Evolutionary conservation across 2,797 vertebrate species (phyloP), one percentile per base, ranked within the genome.

Genomic region (Eidolon dupreanum): DNA sequence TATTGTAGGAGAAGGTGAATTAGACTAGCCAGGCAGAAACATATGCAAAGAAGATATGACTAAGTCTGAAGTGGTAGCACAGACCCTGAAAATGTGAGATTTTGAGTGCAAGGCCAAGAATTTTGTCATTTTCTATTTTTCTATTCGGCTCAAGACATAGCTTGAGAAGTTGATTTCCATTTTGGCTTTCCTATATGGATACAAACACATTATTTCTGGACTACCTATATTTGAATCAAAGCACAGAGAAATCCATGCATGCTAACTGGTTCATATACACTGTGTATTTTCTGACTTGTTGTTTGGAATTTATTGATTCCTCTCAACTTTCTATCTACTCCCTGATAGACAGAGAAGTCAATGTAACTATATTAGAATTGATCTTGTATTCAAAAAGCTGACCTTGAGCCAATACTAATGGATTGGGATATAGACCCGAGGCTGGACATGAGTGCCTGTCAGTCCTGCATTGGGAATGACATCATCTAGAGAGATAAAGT

Each of bases 341-440:
- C 77, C 94, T 97, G 78, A 93, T 95, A 98, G 96, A 98, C 93
- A 87, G 70, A 96, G 96, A 98, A 98, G 97, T 96, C 96, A 97
- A 96, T 97, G 71, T 98, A 98, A 98, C 90, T 93, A 92, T 97
- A 97, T 98, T 98, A 98, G 98, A 98, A 98, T 98, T 98, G 98
- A 98, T 98, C 96, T 97, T 71, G 63, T 97, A 82, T 97, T 96
- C 96, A 97, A 94, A 96, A 98, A 94, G 93, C 96, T 98, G 96
- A 98, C 97, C 97, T 94, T 17, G 24, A 97, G 77, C 97, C 97
- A 88, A 97, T 98, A 97, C 96, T 98, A 98, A 98, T 98, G 97
- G 96, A 98, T 98, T 94, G 57, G 91, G 98, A 95, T 96, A 97
- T 81, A 96, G 96, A 97, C 96, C 77, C 7, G 11, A 94, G 85